Evolutionary conservation across 2,888 invertebrate species (phyloP), one percentile per base, ranked within the genome.

Genomic region (Tachina fera): DNA sequence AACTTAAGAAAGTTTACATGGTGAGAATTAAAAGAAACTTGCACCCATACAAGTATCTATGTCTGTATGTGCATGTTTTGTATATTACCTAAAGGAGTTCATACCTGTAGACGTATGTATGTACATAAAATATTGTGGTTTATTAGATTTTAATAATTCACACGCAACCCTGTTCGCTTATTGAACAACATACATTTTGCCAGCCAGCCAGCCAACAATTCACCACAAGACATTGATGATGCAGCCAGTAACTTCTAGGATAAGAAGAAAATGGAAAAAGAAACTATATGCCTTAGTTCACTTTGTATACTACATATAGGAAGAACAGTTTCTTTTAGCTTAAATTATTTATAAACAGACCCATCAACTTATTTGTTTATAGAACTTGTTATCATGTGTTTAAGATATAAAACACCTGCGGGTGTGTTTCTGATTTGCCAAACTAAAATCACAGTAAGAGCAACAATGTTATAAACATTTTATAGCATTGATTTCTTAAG

Each of bases 121-220:
- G 31, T 6, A 89, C 89, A 91, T 90, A 91, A 91, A 91, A 91
- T 91, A 89, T 90, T 91, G 91, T 91, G 91, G 91, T 91, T 91
- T 91, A 91, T 91, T 91, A 91, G 91, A 91, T 91, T 91, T 91
- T 91, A 91, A 91, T 91, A 91, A 91, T 91, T 91, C 91, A 91
- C 91, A 91, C 90, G 90, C 89, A 88, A 89, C 60, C 87, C 86
- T 80, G 53, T 72, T 61, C 76, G 53, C 45, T 56, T 63, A 84
- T 84, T 87, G 84, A 82, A 77, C 67, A 75, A 61, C 47, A 67
- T 13, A 70, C 61, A 56, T 63, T 31, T 53, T 47, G 22, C 13
- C 22, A 47, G 41, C 10, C 41, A 65, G 22, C 13, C 22, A 47
- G 41, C 10, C 41, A 65, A 70, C 53, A 53, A 16, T 41, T 9